Conservation (phyloP, 2,797 vertebrate species). For the Ptychadena robeensis region DNA sequence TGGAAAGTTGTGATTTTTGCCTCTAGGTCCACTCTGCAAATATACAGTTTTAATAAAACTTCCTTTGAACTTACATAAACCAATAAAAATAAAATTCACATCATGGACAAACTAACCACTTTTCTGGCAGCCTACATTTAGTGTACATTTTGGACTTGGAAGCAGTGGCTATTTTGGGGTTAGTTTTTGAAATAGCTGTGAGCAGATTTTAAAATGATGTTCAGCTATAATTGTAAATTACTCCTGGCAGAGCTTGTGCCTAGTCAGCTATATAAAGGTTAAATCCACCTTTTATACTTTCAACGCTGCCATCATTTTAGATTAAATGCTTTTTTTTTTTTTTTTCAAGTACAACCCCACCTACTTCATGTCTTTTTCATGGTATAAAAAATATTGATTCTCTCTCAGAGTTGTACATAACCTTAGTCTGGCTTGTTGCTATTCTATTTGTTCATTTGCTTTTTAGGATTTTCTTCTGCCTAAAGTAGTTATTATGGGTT, state of each 20-base stretch:
- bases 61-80: background rate
- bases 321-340: conserved; percentile 31
- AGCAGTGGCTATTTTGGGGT: conserved; percentile 1
- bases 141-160: background rate
- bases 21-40: background rate
- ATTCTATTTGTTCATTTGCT: background rate
- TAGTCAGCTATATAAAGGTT: conserved; percentile 47
- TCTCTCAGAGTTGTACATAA: background rate
- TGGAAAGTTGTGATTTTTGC: background rate
- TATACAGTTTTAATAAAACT: conserved; percentile 1
- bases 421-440: background rate
- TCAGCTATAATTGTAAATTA: conserved; percentile 48
- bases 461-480: background rate
- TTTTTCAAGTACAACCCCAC: conserved; percentile 18
- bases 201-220: conserved; percentile 32
- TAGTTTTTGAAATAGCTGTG: conserved; percentile 18
- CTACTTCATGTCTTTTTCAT: conserved; percentile 9
- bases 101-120: background rate
- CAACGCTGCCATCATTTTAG: conserved; percentile 22
- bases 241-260: conserved; percentile 34
- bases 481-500: background rate
- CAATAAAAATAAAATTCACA: background rate
- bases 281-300: conserved; percentile 35
- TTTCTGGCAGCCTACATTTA: background rate
- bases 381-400: background rate